These are phyloP conservation scores for Oryctes rhinoceros DNA, from an alignment of 1,140 invertebrate genomes.

Conservation along the genomic window DNA sequence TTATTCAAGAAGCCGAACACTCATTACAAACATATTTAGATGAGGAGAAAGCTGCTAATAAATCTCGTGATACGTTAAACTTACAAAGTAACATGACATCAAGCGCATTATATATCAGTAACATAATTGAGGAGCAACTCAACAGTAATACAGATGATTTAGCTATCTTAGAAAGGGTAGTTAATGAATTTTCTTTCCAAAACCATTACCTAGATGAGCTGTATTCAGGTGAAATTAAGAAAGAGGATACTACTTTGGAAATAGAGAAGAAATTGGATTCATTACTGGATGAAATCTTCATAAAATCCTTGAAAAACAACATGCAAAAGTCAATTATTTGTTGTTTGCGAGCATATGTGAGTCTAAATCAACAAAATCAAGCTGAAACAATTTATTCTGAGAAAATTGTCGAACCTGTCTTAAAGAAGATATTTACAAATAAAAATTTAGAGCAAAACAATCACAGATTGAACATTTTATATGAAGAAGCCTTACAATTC, in stretches of 20 bases:
- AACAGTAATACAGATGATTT: conserved; percentile 48
- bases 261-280: conserved; percentile 67
- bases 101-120: conserved; percentile 51
- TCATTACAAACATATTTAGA: conserved; percentile 49
- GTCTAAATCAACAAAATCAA: conserved; percentile 72
- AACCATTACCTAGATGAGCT: conserved; percentile 70
- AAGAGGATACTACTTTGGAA: conserved; percentile 61
- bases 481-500: conserved; percentile 76
- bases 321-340: conserved; percentile 67
- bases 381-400: conserved; percentile 77
- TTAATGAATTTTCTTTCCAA: conserved; percentile 71
- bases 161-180: conserved; percentile 63
- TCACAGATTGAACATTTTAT: conserved; percentile 79
- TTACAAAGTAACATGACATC: conserved; percentile 52
- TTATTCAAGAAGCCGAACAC: conserved; percentile 49
- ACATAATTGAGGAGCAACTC: conserved; percentile 48
- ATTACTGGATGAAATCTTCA: conserved; percentile 69
- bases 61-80: conserved; percentile 49
- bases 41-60: conserved; percentile 50
- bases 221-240: conserved; percentile 63
- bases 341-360: conserved; percentile 73
- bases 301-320: conserved; percentile 67
- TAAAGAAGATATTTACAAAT: conserved; percentile 80
- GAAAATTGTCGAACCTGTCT: conserved; percentile 75
- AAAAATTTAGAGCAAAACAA: conserved; percentile 69